Base-by-base conservation (phyloP, 2,113 vertebrate genomes). In the Rhabdomys dilectus region DNA sequence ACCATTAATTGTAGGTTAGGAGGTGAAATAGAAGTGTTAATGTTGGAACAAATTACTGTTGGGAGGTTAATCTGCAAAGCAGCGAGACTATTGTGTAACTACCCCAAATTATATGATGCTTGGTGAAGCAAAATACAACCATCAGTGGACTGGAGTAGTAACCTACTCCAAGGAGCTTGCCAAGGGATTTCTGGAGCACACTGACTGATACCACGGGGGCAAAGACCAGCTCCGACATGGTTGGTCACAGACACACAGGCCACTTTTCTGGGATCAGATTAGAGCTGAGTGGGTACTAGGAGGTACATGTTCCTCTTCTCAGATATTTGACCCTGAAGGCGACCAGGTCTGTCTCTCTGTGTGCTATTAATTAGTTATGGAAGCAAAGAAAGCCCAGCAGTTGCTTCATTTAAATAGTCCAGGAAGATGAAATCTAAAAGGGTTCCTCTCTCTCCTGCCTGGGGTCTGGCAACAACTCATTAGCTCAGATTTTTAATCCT, bases 21-120 rank as follows among this genome's bases (percentile, higher is more conserved):
- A 58, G 60, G 88, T 66, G 90, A 84, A 94, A 92, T 88, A 53
- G 85, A 97, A 92, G 19, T 89, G 58, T 86, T 22, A 70, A 34
- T 26, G 5, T n/a, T 81, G 24, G 45, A 92, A 73, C 19, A 8
- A 66, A 70, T 93, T 80, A 66, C 66, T 76, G 16, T 39, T 88
- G 81, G 70, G 70, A 90, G 10, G 81, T 68, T 56, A 92, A 73
- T 17, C 22, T 87, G 84, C 73, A 73, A 82, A 90, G 80, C 4
- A 10, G 12, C 48, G 66, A 68, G 75, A 95, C 91, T 88, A 16
- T 76, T 76, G 64, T 62, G 11, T 88, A 68, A 87, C 16, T 17
- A 62, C 15, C 9, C 51, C 22, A 78, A 94, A 34, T 70, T n/a
- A 5, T 80, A 19, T 80, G 75, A 90, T 0, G 9, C 42, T 92